Evolutionary conservation across 1,140 invertebrate genomes (phyloP).

Genomic region (Trichomalopsis sarcophagae): DNA sequence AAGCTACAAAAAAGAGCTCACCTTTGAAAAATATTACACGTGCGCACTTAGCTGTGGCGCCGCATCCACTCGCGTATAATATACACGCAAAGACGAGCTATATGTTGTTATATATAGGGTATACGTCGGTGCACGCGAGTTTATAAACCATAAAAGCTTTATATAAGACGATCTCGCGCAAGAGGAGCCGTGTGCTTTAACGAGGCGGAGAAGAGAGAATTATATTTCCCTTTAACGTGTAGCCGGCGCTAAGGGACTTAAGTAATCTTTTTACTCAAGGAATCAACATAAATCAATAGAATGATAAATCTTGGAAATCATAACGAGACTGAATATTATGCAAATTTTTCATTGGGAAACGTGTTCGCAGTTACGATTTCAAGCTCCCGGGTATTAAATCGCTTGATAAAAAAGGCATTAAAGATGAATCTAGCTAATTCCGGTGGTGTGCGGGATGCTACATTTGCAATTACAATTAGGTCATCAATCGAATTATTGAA

Average conservation of each 20-base stretch:
- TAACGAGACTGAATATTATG: not conserved
- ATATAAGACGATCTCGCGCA: not conserved
- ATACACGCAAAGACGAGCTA: not conserved
- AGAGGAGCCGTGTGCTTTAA: not conserved
- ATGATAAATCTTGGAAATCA: slow-evolving; percentile 2
- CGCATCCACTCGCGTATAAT: not conserved
- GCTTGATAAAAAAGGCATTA: not conserved
- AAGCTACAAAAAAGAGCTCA: not conserved
- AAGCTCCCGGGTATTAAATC: not conserved
- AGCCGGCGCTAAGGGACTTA: slow-evolving; percentile 1
- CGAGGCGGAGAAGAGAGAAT: slow-evolving; percentile 1
- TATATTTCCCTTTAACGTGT: slow-evolving; percentile 7
- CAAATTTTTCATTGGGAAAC: not conserved
- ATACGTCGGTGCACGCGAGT: not conserved
- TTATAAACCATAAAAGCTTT: slow-evolving; percentile 36
- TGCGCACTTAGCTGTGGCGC: too few species aligned
- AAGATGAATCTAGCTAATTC: too few species aligned
- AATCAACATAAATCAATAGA: slow-evolving; percentile 40
- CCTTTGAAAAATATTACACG: too few species aligned
- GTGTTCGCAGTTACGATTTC: not conserved
- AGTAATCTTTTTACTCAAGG: slow-evolving; percentile 7
- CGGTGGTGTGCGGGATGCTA: too few species aligned
- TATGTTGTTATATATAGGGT: too few species aligned
- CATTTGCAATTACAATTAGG: too few species aligned
- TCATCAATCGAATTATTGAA: too few species aligned